Conservation (phyloP, 2,888 invertebrate genomes). For the Nemoura dubitans region DNA sequence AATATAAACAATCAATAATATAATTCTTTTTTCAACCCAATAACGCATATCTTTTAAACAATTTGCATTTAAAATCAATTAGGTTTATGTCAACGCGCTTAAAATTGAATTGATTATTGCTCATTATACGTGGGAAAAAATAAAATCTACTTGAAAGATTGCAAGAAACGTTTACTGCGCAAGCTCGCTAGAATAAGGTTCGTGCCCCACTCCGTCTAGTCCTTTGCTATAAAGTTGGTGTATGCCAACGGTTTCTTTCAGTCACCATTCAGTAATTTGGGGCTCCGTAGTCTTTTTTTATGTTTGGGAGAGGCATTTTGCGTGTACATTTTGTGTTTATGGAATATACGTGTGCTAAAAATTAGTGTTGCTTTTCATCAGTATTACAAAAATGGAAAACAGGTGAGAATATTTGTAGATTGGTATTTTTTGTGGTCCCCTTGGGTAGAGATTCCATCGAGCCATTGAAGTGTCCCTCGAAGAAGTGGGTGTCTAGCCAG, state of each 20-base stretch:
- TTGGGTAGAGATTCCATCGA: neutral
- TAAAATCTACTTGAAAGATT: conserved; percentile 1
- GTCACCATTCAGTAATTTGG: conserved; percentile 33
- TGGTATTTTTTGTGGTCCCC: neutral
- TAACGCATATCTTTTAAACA: neutral
- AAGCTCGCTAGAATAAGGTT: conserved; percentile 34
- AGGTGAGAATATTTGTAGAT: conserved; percentile 46
- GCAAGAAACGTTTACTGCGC: neutral
- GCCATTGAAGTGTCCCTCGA: neutral
- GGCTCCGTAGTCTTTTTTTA: conserved; percentile 25
- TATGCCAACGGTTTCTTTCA: conserved; percentile 23
- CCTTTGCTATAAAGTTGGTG: conserved; percentile 40
- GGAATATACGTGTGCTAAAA: conserved; percentile 45
- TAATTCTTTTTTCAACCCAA: neutral
- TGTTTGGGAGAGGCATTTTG: conserved; percentile 19
- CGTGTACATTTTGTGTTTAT: conserved; percentile 29
- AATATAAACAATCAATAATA: conserved; percentile 21
- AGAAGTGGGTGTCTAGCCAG: neutral
- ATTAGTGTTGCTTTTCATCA: conserved; percentile 48
- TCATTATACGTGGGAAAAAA: conserved; percentile 1
- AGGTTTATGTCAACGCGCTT: no score
- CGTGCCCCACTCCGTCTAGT: conserved; percentile 44
- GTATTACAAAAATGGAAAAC: conserved; percentile 50
- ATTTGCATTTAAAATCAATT: neutral
- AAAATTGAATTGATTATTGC: neutral